A percentile compares a stretch with the other conserved stretches of the same genome.
These are phyloP conservation scores for Aepyceros melampus DNA, from an alignment of 2,113 vertebrate species.

Conservation along the genomic window DNA sequence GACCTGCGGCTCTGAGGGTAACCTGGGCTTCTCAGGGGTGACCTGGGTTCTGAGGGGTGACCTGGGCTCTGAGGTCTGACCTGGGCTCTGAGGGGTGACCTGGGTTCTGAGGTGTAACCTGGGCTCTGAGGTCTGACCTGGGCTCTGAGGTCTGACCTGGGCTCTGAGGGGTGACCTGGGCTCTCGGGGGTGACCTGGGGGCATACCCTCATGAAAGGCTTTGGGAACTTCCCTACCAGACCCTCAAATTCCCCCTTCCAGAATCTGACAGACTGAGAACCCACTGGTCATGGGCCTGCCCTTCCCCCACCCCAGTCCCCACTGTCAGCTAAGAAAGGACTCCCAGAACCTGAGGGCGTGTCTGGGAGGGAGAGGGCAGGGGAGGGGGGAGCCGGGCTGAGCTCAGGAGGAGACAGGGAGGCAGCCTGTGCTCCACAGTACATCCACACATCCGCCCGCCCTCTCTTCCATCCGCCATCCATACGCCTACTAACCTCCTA, in stretches of 20 bases:
- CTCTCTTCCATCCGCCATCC: neutral
- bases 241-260: no score
- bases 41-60: no score
- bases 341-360: accelerated
- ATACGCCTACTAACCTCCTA: neutral
- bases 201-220: neutral
- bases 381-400: neutral
- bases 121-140: no score
- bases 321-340: neutral
- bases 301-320: neutral
- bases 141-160: no score
- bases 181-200: no score
- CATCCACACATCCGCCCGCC: neutral
- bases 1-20: accelerated
- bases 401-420: accelerated
- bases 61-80: no score
- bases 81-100: accelerated
- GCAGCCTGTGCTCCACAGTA: neutral
- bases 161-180: accelerated
- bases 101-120: accelerated
- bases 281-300: accelerated
- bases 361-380: neutral
- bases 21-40: no score
- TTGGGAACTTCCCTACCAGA: neutral
- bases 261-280: accelerated